phyloP scores from a whole-genome alignment of 1,140 invertebrate genomes.

The Gyrodactylus salaris region DNA sequence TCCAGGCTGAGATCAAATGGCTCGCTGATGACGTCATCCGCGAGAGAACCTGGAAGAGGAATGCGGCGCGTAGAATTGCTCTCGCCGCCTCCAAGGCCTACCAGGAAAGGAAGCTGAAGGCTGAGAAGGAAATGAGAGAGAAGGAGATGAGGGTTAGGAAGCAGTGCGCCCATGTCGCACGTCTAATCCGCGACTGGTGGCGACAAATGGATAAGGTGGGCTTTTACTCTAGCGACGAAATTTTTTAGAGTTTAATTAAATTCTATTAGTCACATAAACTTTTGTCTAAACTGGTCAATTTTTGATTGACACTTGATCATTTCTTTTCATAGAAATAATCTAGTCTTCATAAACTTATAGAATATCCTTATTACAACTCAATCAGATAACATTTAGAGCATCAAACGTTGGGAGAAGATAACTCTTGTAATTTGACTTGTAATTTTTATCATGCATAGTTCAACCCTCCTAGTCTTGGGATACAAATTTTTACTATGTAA shows the following conservation, averaged over 20 bases:
- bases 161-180: slow-evolving; percentile 34
- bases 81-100: not conserved
- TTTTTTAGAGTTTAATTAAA: not conserved
- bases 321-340: not conserved
- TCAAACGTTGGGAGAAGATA: not conserved
- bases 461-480: no score
- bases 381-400: not conserved
- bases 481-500: no score
- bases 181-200: slow-evolving; percentile 79
- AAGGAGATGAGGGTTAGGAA: not conserved
- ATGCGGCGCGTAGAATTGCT: slow-evolving; percentile 28
- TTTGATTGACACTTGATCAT: not conserved
- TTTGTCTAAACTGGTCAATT: not conserved
- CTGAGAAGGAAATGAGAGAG: not conserved
- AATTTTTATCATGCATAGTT: no score
- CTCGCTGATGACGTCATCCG: slow-evolving; percentile 77
- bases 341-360: not conserved
- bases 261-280: not conserved
- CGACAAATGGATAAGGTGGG: slow-evolving; percentile 65
- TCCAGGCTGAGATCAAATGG: slow-evolving; percentile 94
- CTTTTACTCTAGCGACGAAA: no score
- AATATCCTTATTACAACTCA: not conserved
- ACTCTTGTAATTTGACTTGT: not conserved
- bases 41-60: slow-evolving; percentile 84
- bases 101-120: not conserved